Evolutionary conservation across 1,140 invertebrate species (phyloP), one percentile per base, ranked within the genome.

Genomic region (Prorops nasuta): DNA sequence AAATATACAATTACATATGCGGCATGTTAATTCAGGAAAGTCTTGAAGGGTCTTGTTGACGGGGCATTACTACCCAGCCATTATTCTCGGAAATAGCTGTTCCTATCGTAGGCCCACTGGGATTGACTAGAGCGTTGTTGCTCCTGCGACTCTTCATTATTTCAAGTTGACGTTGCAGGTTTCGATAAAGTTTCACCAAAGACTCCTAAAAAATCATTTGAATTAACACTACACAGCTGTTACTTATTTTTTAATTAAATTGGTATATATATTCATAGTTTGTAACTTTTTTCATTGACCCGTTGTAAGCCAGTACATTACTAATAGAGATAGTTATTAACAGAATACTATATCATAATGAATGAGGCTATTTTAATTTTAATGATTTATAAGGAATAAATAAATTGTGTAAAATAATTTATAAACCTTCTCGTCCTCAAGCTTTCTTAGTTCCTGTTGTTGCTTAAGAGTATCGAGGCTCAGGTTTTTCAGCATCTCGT

Each of bases 351-450:
- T 20, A 31, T 45, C 9, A 20, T 12, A 14, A 24, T 34, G 39
- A 12, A 31, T 4, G n/a, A 15, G 16, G 40, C 36, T 34, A 1
- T 49, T 28, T 22, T 31, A 36, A 3, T 34, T 21, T n/a, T 15
- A 28, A 28, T 28, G 10, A 28, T 28, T 10, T 28, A 28, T 28
- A 6, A 10, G 4, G 4, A 28, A 28, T 12, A 36, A 19, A 52
- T 17, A 42, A 35, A 21, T 40, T 15, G 3, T 34, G 18, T 10
- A 54, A 60, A 35, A 9, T 12, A 21, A 22, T 32, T 21, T 28
- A 35, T 20, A 54, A 57, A 82, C 88, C 80, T 89, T 90, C 77
- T 91, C 88, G 61, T 84, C 83, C 58, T 86, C 82, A 17, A 91
- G 75, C 57, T 85, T 77, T 70, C 67, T 19, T 68, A 82, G 65